These are phyloP conservation scores for Lichenostomus cassidix DNA, from an alignment of 2,113 vertebrate species.

Conservation along the genomic window DNA sequence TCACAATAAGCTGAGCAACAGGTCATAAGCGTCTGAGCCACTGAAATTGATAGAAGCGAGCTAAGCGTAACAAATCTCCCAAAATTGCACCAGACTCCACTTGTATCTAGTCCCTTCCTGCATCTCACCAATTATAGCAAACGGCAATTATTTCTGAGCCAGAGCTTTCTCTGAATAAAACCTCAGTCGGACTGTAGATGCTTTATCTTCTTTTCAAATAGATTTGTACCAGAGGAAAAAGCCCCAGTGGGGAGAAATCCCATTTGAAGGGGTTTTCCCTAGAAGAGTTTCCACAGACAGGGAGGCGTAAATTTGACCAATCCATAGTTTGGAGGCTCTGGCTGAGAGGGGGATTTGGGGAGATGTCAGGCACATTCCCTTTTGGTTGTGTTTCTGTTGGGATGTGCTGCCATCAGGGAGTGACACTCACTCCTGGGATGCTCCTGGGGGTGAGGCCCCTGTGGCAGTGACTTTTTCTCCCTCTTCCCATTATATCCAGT, in stretches of 20 bases:
- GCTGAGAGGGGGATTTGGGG: neutral
- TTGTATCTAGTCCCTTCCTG: slow-evolving; percentile 67
- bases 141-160: slow-evolving; percentile 75
- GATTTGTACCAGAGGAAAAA: neutral
- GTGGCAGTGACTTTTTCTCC: neutral
- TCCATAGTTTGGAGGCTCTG: neutral
- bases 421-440: accelerated
- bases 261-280: slow-evolving; percentile 45
- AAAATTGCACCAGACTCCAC: slow-evolving; percentile 72
- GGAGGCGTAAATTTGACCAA: neutral
- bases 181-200: slow-evolving; percentile 20
- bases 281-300: neutral
- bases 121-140: slow-evolving; percentile 74
- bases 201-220: slow-evolving; percentile 53
- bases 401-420: accelerated
- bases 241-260: neutral
- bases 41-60: slow-evolving; percentile 79
- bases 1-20: slow-evolving; percentile 80
- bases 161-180: slow-evolving; percentile 62
- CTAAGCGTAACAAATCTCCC: slow-evolving; percentile 81
- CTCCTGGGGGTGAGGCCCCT: neutral
- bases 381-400: neutral
- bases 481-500: neutral
- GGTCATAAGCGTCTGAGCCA: slow-evolving; percentile 75
- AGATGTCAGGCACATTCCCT: accelerated